These are phyloP conservation scores for Drymodes brunneopygia DNA, from an alignment of 2,113 vertebrate species.

Conservation along the genomic window DNA sequence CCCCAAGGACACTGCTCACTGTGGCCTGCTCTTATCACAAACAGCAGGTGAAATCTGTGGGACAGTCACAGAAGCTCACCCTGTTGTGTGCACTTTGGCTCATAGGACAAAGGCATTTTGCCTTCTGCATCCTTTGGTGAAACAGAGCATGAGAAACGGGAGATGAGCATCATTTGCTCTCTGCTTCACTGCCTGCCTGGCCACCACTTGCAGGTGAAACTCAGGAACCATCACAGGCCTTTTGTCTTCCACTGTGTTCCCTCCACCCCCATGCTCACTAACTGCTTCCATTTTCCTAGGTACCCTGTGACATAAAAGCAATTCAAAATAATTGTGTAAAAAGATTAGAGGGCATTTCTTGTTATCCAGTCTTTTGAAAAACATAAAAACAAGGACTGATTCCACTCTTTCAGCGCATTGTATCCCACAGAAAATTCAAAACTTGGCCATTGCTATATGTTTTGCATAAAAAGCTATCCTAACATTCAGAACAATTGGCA, in stretches of 20 bases:
- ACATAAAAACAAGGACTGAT: neutral
- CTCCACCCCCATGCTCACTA: neutral
- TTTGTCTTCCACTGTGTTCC: neutral
- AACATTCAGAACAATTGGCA: neutral
- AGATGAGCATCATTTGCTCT: fast-evolving
- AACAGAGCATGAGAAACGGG: neutral
- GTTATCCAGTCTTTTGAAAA: neutral
- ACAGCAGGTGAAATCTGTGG: fast-evolving
- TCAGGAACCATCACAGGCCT: neutral
- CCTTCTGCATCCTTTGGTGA: neutral
- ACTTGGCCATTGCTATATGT: neutral
- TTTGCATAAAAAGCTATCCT: neutral
- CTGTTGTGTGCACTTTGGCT: neutral
- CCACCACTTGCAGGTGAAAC: neutral
- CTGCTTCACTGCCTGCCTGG: neutral
- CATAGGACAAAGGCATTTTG: neutral
- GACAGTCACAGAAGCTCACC: neutral
- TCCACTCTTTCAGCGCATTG: neutral
- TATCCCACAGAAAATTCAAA: neutral
- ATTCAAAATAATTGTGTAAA: neutral
- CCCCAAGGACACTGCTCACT: fast-evolving
- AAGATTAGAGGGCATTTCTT: neutral
- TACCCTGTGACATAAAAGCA: neutral
- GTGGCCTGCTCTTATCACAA: neutral
- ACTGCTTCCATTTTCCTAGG: neutral